Evolutionary conservation across 2,888 invertebrate species (phyloP).

Genomic region (Eupsilia transversa): DNA sequence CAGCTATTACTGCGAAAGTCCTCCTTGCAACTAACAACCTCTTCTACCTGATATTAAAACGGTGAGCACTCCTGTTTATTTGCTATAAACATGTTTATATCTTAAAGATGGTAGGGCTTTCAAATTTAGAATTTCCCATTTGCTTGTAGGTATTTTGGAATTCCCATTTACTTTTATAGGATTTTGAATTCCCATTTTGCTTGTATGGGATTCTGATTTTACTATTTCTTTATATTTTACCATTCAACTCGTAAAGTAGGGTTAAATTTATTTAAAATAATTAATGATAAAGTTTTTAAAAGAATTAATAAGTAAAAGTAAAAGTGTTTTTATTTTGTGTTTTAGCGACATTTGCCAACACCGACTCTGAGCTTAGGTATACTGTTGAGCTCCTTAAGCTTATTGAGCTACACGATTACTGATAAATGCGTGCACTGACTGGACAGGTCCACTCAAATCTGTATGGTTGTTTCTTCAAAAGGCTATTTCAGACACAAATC

Average conservation of each 20-base stretch:
- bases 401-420: too few relatives aligned
- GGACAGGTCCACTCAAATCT: too few relatives aligned
- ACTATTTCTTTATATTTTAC: not conserved
- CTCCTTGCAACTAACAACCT: conserved; percentile 34
- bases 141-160: not conserved
- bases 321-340: not conserved
- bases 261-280: not conserved
- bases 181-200: conserved; percentile 15
- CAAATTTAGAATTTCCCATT: conserved; percentile 17
- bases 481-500: too few relatives aligned
- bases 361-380: not conserved
- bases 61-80: conserved; percentile 48
- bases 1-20: conserved; percentile 30
- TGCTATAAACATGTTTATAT: conserved; percentile 38
- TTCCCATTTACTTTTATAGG: too few relatives aligned
- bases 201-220: not conserved
- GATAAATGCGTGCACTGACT: too few relatives aligned
- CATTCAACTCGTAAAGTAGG: not conserved
- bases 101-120: conserved; percentile 4
- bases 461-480: too few relatives aligned
- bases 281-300: not conserved
- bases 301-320: not conserved
- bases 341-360: not conserved
- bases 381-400: too few relatives aligned
- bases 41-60: conserved; percentile 44